Percentiles rank a stretch among this genome's conserved stretches.
Evolutionary conservation across 1,140 invertebrate species (phyloP).

Genomic region (Habropoda laboriosa): DNA sequence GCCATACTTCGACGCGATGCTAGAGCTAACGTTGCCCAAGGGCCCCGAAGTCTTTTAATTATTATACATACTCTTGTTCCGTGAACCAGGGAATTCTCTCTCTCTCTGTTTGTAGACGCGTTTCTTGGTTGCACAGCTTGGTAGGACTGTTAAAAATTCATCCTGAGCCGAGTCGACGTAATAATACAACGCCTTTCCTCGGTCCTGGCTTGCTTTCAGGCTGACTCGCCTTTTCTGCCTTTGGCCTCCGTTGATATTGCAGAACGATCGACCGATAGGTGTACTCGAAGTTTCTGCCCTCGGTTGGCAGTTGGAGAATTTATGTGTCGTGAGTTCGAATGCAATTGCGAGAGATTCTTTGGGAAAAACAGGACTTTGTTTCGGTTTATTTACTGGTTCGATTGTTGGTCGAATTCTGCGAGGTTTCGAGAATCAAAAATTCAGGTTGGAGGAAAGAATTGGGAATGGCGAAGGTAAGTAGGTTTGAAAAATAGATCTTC

Average conservation of each 20-base stretch:
- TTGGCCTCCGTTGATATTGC: slow-evolving; percentile 56
- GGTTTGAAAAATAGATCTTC: too few species aligned
- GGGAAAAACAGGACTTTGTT: too few species aligned
- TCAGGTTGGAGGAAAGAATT: too few species aligned
- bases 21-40: slow-evolving; percentile 1
- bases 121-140: slow-evolving; percentile 1
- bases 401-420: too few species aligned
- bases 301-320: too few species aligned
- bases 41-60: slow-evolving; percentile 50
- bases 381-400: too few species aligned
- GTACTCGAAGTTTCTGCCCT: background rate
- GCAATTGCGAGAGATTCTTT: too few species aligned
- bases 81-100: slow-evolving; percentile 42
- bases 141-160: slow-evolving; percentile 66
- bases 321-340: too few species aligned
- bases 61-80: slow-evolving; percentile 48
- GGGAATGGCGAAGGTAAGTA: too few species aligned
- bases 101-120: slow-evolving; percentile 26
- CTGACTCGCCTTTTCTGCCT: background rate
- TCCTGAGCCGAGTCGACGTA: slow-evolving; percentile 48
- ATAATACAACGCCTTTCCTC: slow-evolving; percentile 55
- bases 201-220: background rate
- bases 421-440: too few species aligned
- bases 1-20: slow-evolving; percentile 50
- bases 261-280: slow-evolving; percentile 31